Evolutionary conservation across 2,113 vertebrate species (phyloP).

Genomic region (Megaceryle maxima): DNA sequence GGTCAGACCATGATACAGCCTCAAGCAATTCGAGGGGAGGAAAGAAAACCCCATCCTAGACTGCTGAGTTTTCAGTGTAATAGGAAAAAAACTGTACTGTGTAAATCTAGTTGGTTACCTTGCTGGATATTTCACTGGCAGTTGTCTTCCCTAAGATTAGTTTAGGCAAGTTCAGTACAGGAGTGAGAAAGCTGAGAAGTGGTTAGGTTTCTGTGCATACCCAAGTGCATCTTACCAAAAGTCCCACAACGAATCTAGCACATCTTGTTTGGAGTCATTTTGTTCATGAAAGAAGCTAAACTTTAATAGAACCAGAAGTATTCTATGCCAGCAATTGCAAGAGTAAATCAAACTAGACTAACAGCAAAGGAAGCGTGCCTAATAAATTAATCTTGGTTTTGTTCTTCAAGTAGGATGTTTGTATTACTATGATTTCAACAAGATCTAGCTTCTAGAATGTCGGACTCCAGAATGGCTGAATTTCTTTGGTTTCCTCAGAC

Average conservation of each 20-base stretch:
- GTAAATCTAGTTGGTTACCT: neutral
- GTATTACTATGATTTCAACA: neutral
- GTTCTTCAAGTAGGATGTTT: slow-evolving; percentile 4
- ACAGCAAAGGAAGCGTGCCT: neutral
- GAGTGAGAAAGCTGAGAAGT: neutral
- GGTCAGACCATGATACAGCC: neutral
- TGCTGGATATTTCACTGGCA: neutral
- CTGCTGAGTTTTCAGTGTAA: neutral
- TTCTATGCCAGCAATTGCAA: neutral
- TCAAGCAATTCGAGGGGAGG: neutral
- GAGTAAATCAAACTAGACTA: neutral
- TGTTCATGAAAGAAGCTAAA: neutral
- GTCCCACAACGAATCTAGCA: neutral
- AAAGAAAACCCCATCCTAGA: neutral
- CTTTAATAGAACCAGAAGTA: neutral
- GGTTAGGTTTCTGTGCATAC: neutral
- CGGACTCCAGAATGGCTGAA: slow-evolving; percentile 9
- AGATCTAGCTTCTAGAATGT: neutral
- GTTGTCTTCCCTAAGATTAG: neutral
- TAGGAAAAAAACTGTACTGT: neutral
- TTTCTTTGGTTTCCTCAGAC: slow-evolving; percentile 26
- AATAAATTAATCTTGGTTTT: neutral
- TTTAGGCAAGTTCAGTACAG: neutral
- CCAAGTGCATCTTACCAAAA: neutral
- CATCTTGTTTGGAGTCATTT: neutral